These are phyloP conservation scores for Latrodectus elegans DNA, from an alignment of 2,888 invertebrate genomes.

Conservation along the genomic window DNA sequence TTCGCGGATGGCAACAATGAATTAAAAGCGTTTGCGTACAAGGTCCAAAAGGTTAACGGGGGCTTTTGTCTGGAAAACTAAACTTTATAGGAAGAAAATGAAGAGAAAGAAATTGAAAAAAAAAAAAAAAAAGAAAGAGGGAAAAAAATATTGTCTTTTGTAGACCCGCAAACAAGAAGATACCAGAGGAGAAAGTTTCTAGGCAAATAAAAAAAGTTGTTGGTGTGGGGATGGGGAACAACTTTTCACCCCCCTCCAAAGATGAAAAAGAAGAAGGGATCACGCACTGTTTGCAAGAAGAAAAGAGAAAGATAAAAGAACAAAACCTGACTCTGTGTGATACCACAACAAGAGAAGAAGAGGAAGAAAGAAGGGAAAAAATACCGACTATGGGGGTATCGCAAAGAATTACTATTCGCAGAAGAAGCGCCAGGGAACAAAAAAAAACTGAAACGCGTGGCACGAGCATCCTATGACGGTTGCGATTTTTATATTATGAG, in stretches of 20 bases:
- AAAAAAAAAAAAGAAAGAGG: conserved; percentile 13
- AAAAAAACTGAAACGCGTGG: conserved; percentile 6
- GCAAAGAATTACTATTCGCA: conserved; percentile 47
- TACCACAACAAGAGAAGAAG: conserved; percentile 31
- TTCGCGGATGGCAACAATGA: not conserved
- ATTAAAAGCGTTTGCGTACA: too few relatives aligned
- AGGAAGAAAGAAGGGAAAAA: not conserved
- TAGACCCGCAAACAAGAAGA: conserved; percentile 49
- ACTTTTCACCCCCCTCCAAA: not conserved
- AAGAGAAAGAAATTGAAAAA: conserved; percentile 22
- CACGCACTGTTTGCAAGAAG: not conserved
- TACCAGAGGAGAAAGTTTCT: conserved; percentile 45
- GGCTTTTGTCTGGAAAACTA: conserved; percentile 36
- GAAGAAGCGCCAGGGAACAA: conserved; percentile 11
- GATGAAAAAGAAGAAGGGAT: conserved; percentile 35
- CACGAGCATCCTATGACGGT: conserved; percentile 24
- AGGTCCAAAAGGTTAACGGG: conserved; percentile 15
- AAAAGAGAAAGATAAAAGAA: conserved; percentile 33
- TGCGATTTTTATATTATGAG: conserved; percentile 40
- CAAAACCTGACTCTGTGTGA: conserved; percentile 39
- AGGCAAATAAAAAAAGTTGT: conserved; percentile 31
- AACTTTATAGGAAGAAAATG: conserved; percentile 50
- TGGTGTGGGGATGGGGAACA: not conserved
- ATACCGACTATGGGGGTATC: conserved; percentile 5
- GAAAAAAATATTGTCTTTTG: conserved; percentile 62